Percentiles rank a stretch among this genome's conserved stretches.
Conservation (phyloP, 2,113 vertebrate genomes). For the Pterophyllum scalare region DNA sequence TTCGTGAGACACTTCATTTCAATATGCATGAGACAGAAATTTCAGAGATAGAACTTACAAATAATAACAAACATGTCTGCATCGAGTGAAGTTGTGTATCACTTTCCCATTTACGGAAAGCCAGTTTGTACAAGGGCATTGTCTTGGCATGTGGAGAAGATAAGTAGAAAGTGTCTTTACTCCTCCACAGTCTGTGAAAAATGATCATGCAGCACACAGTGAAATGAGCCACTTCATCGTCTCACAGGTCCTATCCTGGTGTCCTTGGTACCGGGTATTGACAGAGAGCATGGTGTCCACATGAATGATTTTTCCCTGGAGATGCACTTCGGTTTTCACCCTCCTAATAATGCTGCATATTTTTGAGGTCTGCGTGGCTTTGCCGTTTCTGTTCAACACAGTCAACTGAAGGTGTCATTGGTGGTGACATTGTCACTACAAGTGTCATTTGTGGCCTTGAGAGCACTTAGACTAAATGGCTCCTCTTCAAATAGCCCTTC, state of each 20-base stretch:
- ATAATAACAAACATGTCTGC: background rate
- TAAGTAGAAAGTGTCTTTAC: background rate
- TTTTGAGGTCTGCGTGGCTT: conserved; percentile 26
- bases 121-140: background rate
- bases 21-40: background rate
- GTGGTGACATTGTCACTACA: conserved; percentile 73
- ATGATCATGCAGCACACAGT: conserved; percentile 15
- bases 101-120: background rate
- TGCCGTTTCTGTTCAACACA: conserved; percentile 62
- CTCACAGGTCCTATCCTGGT: background rate
- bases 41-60: background rate
- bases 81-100: background rate
- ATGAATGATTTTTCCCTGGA: conserved; percentile 17
- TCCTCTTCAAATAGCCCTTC: conserved; percentile 72
- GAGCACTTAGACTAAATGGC: conserved; percentile 76
- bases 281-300: conserved; percentile 17
- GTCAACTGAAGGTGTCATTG: conserved; percentile 71
- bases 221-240: conserved; percentile 22
- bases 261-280: conserved; percentile 55
- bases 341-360: conserved; percentile 40
- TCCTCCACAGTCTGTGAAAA: conserved; percentile 19
- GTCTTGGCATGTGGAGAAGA: background rate
- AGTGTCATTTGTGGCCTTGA: conserved; percentile 71
- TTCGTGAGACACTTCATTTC: background rate
- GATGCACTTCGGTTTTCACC: conserved; percentile 36